A percentile compares a stretch with the other conserved stretches of the same genome.
phyloP scores from a whole-genome alignment of 2,113 vertebrate species.

The Chascanopsetta lugubris region DNA sequence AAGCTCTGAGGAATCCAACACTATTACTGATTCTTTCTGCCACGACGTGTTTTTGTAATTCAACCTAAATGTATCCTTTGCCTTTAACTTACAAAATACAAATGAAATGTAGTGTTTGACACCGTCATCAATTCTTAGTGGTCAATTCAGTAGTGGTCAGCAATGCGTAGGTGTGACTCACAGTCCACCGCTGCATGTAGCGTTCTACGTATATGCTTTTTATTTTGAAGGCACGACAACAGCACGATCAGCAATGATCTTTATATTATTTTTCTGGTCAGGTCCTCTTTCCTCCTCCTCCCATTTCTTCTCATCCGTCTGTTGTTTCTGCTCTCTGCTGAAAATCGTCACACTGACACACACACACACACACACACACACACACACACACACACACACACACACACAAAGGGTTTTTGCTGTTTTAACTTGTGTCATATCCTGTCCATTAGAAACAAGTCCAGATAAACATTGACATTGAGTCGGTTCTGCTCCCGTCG shows the following conservation, averaged over 20 bases:
- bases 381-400: conserved; percentile 14
- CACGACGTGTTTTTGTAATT: too few relatives aligned
- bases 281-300: not conserved
- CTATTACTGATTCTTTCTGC: too few relatives aligned
- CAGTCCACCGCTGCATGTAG: too few relatives aligned
- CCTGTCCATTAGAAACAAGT: conserved; percentile 44
- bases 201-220: too few relatives aligned
- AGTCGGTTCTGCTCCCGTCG: conserved; percentile 14
- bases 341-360: not conserved
- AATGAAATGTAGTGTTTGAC: too few relatives aligned
- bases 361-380: conserved; percentile 19
- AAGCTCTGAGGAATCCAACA: too few relatives aligned
- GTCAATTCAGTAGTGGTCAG: too few relatives aligned
- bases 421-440: conserved; percentile 16
- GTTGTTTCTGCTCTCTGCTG: not conserved
- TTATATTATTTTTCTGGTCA: not conserved
- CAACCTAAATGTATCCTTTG: too few relatives aligned
- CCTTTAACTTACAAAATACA: too few relatives aligned
- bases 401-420: too few relatives aligned
- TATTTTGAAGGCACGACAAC: conserved; percentile 34
- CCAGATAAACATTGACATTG: conserved; percentile 38
- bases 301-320: not conserved
- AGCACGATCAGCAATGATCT: not conserved
- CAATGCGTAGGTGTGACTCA: not conserved
- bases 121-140: too few relatives aligned